Evolutionary conservation across 1,140 invertebrate species (phyloP), one percentile per base, ranked within the genome.

Genomic region (Apis mellifera): DNA sequence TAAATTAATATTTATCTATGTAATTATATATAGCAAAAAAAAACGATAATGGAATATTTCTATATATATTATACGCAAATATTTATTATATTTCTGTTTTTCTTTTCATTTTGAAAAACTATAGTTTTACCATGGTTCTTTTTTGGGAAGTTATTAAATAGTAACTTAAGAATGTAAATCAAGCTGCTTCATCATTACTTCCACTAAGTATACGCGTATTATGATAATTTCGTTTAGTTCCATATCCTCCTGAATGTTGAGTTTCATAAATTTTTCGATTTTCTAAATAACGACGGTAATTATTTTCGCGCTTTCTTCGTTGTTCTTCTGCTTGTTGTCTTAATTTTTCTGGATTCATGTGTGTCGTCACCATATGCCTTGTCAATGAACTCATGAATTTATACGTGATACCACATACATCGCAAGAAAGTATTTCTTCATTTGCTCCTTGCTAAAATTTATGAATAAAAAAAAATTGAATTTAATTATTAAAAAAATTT

Each of bases 321-420:
- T 94, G 94, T n/a, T 94, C 93, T 26, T 94, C 94, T 1, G 94
- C 94, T 81, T 94, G 93, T 59, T 94, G 92, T 48, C 93, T 86
- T 74, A 93, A 83, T 68, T 93, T 94, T 64, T 94, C 94, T 0
- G 94, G 93, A 81, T 94, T 94, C 92, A 94, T 93, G 68, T 94
- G 94, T 1, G 93, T 94, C 1, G 94, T 94, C 0, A 94, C 94
- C 93, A 94, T 94, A 23, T 94, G 94, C 86, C 94, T 92, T 2
- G 94, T 94, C n/a, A 94, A 84, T 0, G 94, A 94, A 42, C 93
- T 94, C 90, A 94, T 94, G 55, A 94, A 94, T 88, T 94, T 94
- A 76, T 94, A 94, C 0, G 94, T 94, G n/a, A 94, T 94, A 0
- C 94, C 94, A 65, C 94, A 94, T 4, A 94, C 92, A 52, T 94